Evolutionary conservation across 2,113 vertebrate species (phyloP), one percentile per base, ranked within the genome.

Genomic region (Calyptomena viridis): DNA sequence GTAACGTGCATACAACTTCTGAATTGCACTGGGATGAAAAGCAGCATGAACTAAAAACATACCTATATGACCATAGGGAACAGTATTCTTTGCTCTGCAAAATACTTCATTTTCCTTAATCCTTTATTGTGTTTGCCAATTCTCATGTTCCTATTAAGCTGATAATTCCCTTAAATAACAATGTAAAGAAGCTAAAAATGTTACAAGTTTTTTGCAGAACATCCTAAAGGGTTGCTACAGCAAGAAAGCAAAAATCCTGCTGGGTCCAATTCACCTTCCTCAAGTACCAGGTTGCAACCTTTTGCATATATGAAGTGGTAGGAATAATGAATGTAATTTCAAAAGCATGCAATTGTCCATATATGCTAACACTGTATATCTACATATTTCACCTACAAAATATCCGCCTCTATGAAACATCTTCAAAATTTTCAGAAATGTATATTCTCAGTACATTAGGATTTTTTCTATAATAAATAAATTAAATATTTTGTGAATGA

Each of bases 341-440:
- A 67, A 68, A 87, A 78, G 15, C 39, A 64, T 8, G 42, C 8
- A 8, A 35, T 47, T 62, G 11, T 21, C 14, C 30, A 11, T 27
- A 35, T 42, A 7, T 39, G 9, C 37, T 71, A 53, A 66, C 25
- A 78, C 3, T 31, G 5, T 46, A 87, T 12, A 78, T 12, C 9
- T 49, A 84, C 39, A 55, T 33, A 64, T 25, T 71, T 75, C 37
- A 62, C 4, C 5, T n/a, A 74, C 17, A 87, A 73, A 56, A 63
- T 33, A 82, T 3, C 11, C 1, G 2, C 11, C 46, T 35, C 30
- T 35, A 19, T 0, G 1, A 53, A 84, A n/a, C 0, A 1, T 8
- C 22, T 49, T 87, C 37, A 52, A 44, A 55, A 63, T 39, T 72
- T 87, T 78, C 47, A 75, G 31, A 71, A 71, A 2, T 35, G 5